A percentile compares a stretch with the other conserved stretches of the same genome.
phyloP scores from a whole-genome alignment of 37 sponge, comb jelly and placozoan genomes.

The Geodia barretti region DNA sequence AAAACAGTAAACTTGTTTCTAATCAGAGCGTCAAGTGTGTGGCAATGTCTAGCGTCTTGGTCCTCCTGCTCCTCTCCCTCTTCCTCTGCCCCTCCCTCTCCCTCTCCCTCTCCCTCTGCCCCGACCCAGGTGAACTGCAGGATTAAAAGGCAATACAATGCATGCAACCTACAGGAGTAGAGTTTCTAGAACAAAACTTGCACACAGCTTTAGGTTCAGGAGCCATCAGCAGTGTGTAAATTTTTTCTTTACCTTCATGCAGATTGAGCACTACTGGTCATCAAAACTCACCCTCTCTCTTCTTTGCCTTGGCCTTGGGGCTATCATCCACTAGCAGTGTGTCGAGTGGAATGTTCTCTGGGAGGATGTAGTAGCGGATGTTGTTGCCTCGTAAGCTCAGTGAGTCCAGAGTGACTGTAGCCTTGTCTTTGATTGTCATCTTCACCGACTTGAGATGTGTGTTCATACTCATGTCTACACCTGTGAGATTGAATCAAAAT shows the following conservation, averaged over 20 bases:
- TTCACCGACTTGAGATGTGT: constrained; percentile 98
- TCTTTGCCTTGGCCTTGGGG: constrained; percentile 72
- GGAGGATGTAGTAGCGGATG: constrained; percentile 93
- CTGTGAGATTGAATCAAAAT: constrained; percentile 57
- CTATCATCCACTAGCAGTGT: constrained; percentile 94
- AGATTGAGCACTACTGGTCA: no score
- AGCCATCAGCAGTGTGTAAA: no score
- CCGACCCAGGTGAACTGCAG: no score
- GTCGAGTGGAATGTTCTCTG: constrained; percentile 95
- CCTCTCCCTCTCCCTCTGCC: not conserved
- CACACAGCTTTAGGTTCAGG: no score
- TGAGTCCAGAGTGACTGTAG: constrained; percentile 89
- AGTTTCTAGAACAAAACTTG: no score
- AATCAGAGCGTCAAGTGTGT: no score
- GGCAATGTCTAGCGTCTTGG: no score
- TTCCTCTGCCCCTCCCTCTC: not conserved
- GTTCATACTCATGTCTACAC: constrained; percentile 99
- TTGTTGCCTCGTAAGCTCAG: constrained; percentile 96
- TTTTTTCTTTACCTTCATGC: no score
- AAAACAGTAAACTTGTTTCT: no score
- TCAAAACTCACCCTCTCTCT: constrained; percentile 49
- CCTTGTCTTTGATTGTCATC: constrained; percentile 94
- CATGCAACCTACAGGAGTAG: no score
- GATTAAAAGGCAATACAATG: no score
- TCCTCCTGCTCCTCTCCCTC: not conserved